Percentiles rank a stretch among this genome's conserved stretches.
phyloP scores from a whole-genome alignment of 2,888 invertebrate genomes.

The Frankliniella intonsa region DNA sequence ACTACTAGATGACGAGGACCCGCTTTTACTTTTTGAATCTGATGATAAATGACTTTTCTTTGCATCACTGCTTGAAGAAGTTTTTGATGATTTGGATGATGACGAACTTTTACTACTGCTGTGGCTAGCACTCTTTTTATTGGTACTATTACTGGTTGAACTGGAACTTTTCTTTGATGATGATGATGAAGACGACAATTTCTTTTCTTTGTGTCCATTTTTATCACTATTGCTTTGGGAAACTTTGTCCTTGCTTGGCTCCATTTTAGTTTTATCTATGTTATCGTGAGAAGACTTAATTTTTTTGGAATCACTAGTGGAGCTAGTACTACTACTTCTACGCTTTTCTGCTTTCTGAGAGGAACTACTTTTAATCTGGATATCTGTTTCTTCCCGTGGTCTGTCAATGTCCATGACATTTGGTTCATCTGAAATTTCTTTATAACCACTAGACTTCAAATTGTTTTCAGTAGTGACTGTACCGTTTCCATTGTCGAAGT shows the following conservation, averaged over 20 bases:
- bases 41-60: conserved; percentile 33
- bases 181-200: conserved; percentile 22
- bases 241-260: neutral
- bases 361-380: neutral
- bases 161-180: conserved; percentile 22
- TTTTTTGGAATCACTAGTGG: neutral
- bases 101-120: conserved; percentile 8
- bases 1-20: conserved; percentile 40
- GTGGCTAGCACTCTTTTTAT: neutral
- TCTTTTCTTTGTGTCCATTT: conserved; percentile 29
- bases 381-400: conserved; percentile 32
- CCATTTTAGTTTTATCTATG: conserved; percentile 35
- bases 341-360: conserved; percentile 29
- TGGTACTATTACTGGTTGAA: conserved; percentile 6
- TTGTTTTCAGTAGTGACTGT: neutral
- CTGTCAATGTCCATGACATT: conserved; percentile 43
- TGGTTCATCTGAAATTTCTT: neutral
- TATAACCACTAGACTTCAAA: neutral
- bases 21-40: neutral
- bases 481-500: neutral
- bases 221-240: conserved; percentile 34
- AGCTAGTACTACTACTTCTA: conserved; percentile 28
- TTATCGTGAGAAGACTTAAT: conserved; percentile 28
- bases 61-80: conserved; percentile 31
- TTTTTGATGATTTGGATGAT: neutral